A percentile compares a stretch with the other conserved stretches of the same genome.
These are phyloP conservation scores for Gari tellinella DNA, from an alignment of 2,888 invertebrate genomes.

Conservation along the genomic window DNA sequence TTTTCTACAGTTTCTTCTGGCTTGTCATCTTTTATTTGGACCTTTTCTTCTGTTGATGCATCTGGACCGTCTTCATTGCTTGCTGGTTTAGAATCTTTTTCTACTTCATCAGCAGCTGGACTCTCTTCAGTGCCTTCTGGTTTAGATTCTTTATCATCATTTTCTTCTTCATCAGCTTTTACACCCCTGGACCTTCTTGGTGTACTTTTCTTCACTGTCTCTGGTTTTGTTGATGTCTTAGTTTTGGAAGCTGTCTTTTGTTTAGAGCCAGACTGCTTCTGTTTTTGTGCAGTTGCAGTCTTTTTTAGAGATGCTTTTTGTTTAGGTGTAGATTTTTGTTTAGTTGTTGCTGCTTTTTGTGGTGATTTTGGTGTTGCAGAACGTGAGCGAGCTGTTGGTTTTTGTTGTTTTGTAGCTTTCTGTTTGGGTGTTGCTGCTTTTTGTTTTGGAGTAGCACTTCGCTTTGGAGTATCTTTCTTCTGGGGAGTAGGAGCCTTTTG, in stretches of 20 bases:
- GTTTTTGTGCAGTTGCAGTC: slow-evolving; percentile 22
- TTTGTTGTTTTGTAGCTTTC: slow-evolving; percentile 1
- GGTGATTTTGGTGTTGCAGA: slow-evolving; percentile 19
- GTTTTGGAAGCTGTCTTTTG: slow-evolving; percentile 37
- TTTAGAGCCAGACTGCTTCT: slow-evolving; percentile 31
- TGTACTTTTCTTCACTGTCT: slow-evolving; percentile 14
- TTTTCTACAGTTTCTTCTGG: slow-evolving; percentile 3
- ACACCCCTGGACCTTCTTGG: slow-evolving; percentile 27
- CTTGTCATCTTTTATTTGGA: slow-evolving; percentile 3
- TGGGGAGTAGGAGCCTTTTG: slow-evolving; percentile 19
- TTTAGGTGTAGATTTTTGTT: slow-evolving; percentile 34
- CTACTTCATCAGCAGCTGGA: slow-evolving; percentile 8
- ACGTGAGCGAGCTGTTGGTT: slow-evolving; percentile 2
- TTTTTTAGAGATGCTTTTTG: slow-evolving; percentile 18
- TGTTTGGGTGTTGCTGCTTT: slow-evolving; percentile 45
- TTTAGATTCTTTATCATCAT: slow-evolving; percentile 10
- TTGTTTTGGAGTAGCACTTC: slow-evolving; percentile 36
- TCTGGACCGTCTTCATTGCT: slow-evolving; percentile 5
- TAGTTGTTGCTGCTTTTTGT: slow-evolving; percentile 29
- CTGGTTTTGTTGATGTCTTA: slow-evolving; percentile 5
- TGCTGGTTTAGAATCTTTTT: slow-evolving; percentile 8
- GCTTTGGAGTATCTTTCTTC: slow-evolving; percentile 31
- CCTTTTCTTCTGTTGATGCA: slow-evolving; percentile 9
- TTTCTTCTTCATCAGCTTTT: slow-evolving; percentile 30
- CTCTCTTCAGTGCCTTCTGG: slow-evolving; percentile 9